Evolutionary conservation across 2,797 vertebrate genomes (phyloP).

Genomic region (Poecilia velifera): DNA sequence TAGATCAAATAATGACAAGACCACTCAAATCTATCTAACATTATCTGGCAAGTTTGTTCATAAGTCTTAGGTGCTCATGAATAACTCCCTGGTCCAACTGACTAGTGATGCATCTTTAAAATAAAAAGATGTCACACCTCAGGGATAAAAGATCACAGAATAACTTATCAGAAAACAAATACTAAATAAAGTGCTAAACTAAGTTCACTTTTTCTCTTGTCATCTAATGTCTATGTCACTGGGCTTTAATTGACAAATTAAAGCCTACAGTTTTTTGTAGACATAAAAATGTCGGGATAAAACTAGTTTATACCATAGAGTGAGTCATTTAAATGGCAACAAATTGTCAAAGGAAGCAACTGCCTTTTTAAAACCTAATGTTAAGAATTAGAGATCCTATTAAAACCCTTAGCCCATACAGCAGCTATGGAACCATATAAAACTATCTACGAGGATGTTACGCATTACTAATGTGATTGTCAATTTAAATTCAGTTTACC

Average conservation of each 20-base stretch:
- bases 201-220: neutral
- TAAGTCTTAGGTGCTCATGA: conserved; percentile 42
- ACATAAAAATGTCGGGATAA: neutral
- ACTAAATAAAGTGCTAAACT: neutral
- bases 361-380: conserved; percentile 15
- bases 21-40: conserved; percentile 22
- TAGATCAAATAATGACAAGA: conserved; percentile 25
- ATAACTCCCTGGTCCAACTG: conserved; percentile 36
- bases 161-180: neutral
- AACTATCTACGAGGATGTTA: conserved; percentile 25
- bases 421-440: conserved; percentile 19
- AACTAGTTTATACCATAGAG: neutral
- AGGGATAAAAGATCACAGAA: conserved; percentile 45
- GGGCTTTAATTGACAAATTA: neutral
- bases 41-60: conserved; percentile 31
- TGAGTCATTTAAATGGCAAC: neutral
- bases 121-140: conserved; percentile 47
- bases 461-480: conserved; percentile 39
- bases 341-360: conserved; percentile 13
- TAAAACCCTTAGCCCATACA: neutral
- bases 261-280: neutral
- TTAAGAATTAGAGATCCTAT: conserved; percentile 2
- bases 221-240: neutral
- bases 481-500: conserved; percentile 32
- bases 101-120: conserved; percentile 51